Evolutionary conservation across 1,140 invertebrate species (phyloP).

Genomic region (Magallana ariakensis): DNA sequence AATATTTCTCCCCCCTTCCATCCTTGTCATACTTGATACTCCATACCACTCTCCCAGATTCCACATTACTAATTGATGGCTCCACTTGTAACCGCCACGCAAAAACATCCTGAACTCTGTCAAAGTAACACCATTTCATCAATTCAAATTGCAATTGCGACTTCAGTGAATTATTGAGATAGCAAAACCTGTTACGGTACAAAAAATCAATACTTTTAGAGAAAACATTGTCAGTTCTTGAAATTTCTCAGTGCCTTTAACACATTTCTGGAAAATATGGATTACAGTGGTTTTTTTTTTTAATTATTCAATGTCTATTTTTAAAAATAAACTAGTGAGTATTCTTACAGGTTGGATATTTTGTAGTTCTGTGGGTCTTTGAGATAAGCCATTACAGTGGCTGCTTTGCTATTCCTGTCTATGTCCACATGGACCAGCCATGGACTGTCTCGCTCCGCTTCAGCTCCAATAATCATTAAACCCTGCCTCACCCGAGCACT

Average conservation of each 20-base stretch:
- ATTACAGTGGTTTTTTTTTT: too few relatives aligned
- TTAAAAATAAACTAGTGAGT: not conserved
- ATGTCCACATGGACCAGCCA: slow-evolving; percentile 93
- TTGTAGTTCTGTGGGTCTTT: slow-evolving; percentile 58
- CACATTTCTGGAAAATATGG: too few relatives aligned
- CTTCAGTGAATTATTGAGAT: not conserved
- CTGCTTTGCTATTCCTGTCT: slow-evolving; percentile 89
- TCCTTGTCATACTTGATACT: slow-evolving; percentile 83
- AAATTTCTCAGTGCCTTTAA: too few relatives aligned
- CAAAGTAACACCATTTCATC: slow-evolving; percentile 17
- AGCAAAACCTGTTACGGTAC: not conserved
- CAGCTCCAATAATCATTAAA: slow-evolving; percentile 89
- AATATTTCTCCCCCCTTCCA: slow-evolving; percentile 72
- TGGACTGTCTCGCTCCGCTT: slow-evolving; percentile 84
- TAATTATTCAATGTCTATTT: too few relatives aligned
- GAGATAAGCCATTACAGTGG: slow-evolving; percentile 89
- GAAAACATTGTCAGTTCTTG: too few relatives aligned
- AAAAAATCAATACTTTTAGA: too few relatives aligned
- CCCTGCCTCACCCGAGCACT: slow-evolving; percentile 93
- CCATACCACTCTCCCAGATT: slow-evolving; percentile 90
- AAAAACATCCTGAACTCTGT: slow-evolving; percentile 89
- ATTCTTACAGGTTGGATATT: not conserved
- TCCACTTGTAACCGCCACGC: slow-evolving; percentile 94
- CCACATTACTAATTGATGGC: slow-evolving; percentile 86
- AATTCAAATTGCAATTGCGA: not conserved